Base-by-base conservation (phyloP, 2,797 vertebrate genomes). In the Microctenopoma stevenorrisi region DNA sequence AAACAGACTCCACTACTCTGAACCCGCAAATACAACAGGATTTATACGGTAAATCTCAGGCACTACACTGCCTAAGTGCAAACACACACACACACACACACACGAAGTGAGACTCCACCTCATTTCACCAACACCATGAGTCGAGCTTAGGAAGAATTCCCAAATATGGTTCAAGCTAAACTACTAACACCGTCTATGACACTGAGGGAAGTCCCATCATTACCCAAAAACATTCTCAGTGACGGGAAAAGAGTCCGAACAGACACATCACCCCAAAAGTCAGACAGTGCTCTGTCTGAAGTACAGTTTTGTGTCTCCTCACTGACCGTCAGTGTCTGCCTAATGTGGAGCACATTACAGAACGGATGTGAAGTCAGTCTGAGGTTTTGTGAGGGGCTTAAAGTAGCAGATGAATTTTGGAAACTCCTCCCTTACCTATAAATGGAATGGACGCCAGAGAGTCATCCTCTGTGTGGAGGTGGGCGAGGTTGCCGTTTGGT, bases 371-470 rank as follows among this genome's bases (percentile, higher is more conserved):
- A 68, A 49, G 68, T 76, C 40, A 70, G 37, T 1, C 42, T 4
- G 58, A 60, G 63, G 25, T 70, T 67, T 18, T 10, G 35, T 35
- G 13, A 64, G 28, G 46, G 26, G 51, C 40, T 64, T 48, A 47
- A 38, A 38, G 37, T 9, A 33, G 26, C 43, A 60, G 52, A 40
- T 55, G 26, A 38, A 7, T n/a, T 52, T 63, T 43, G 15, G 16
- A 28, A 48, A 53, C 37, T 44, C 0, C n/a, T 58, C 18, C 4
- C 96, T 95, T 93, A 99, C 98, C 98, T 56, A 99, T 99, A 88
- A 96, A 99, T 40, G 98, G 98, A 73, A 99, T 99, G 76, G 97
- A 98, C 0, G 97, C 97, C 90, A 99, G 87, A 0, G 96, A 98
- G 83, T 98, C 97, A 18, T 98, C 96, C 1, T 97, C 94, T 14